Percentiles rank a stretch among this genome's conserved stretches.
phyloP scores from a whole-genome alignment of 2,888 invertebrate genomes.

The Papilio gigon region DNA sequence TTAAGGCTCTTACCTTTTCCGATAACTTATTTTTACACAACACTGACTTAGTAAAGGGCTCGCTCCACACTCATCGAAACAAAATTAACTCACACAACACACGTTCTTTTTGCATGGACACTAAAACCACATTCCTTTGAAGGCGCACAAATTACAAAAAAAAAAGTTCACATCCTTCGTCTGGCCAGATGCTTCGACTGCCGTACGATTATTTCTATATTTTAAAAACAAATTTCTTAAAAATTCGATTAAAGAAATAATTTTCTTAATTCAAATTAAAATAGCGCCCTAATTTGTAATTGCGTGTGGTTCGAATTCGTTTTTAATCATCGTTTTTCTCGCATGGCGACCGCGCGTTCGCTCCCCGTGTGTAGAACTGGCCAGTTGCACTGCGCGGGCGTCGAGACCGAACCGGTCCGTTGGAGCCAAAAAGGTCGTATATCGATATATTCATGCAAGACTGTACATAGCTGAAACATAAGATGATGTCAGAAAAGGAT shows the following conservation, averaged over 20 bases:
- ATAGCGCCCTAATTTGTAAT: constrained; percentile 48
- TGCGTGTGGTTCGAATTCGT: constrained; percentile 58
- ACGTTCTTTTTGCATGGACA: constrained; percentile 66
- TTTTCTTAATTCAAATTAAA: constrained; percentile 39
- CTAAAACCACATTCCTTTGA: constrained; percentile 70
- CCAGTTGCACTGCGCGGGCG: constrained; percentile 46
- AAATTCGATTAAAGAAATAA: constrained; percentile 45
- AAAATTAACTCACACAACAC: constrained; percentile 66
- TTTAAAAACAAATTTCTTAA: constrained; percentile 17
- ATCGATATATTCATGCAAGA: constrained; percentile 50
- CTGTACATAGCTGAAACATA: constrained; percentile 48
- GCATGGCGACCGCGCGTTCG: constrained; percentile 78
- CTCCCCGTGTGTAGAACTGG: constrained; percentile 61
- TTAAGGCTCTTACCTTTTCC: constrained; percentile 39
- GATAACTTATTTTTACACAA: constrained; percentile 49
- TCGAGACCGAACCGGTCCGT: constrained; percentile 47
- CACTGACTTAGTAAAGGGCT: constrained; percentile 55
- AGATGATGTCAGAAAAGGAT: constrained; percentile 69
- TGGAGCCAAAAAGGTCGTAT: constrained; percentile 58
- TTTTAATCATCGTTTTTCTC: constrained; percentile 69
- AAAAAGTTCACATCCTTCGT: constrained; percentile 72
- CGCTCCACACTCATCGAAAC: constrained; percentile 57
- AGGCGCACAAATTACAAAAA: constrained; percentile 51
- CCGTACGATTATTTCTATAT: constrained; percentile 27
- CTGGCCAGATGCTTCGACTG: constrained; percentile 54